A percentile compares a stretch with the other conserved stretches of the same genome.
Conservation (phyloP, 2,888 invertebrate genomes). For the Rhogogaster chlorosoma region DNA sequence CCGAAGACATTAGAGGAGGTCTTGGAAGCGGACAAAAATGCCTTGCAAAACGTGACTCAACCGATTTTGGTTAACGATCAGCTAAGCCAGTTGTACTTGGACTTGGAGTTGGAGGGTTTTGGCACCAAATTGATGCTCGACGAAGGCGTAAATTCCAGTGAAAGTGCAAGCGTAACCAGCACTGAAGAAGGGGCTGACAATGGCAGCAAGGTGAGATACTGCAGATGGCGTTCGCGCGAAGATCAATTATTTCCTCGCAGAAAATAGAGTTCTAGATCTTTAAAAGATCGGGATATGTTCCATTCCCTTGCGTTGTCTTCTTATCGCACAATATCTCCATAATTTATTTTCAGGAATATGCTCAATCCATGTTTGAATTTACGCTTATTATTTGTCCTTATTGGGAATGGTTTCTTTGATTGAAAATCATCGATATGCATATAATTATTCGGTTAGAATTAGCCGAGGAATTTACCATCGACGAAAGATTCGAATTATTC, state of each 20-base stretch:
- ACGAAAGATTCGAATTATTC: background rate
- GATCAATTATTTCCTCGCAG: background rate
- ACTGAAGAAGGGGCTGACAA: constrained; percentile 71
- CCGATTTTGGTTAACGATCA: constrained; percentile 87
- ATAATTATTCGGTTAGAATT: background rate
- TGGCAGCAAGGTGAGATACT: constrained; percentile 70
- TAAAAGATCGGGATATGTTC: background rate
- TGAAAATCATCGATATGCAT: background rate
- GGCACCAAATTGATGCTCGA: constrained; percentile 82
- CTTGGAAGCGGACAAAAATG: constrained; percentile 82
- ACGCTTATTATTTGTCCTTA: background rate
- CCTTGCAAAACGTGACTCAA: constrained; percentile 81
- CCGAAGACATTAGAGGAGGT: constrained; percentile 82
- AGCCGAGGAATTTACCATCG: background rate
- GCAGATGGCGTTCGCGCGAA: background rate
- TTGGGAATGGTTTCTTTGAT: background rate
- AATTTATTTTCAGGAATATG: background rate
- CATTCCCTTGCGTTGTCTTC: constrained; percentile 9
- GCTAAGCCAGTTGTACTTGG: constrained; percentile 84
- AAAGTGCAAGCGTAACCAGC: constrained; percentile 76
- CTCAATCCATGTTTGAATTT: background rate
- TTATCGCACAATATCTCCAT: background rate
- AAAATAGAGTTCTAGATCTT: background rate
- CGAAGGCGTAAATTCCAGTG: constrained; percentile 82
- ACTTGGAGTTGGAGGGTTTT: constrained; percentile 84